Percentiles rank a stretch among this genome's conserved stretches.
phyloP scores from a whole-genome alignment of 2,113 vertebrate genomes.

The Limnothrissa miodon region DNA sequence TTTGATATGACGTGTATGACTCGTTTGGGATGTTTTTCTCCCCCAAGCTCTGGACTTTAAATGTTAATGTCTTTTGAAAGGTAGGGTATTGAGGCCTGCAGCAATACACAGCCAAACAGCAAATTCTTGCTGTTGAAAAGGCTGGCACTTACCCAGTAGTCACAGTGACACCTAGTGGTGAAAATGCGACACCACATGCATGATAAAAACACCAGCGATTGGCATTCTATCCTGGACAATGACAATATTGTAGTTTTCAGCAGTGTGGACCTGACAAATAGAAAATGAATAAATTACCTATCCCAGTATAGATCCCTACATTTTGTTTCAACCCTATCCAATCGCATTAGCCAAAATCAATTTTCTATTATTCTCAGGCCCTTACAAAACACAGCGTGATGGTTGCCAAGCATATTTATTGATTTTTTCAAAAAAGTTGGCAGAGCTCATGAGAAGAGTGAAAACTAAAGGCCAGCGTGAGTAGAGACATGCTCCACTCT shows the following conservation, averaged over 20 bases:
- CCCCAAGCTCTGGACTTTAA: background rate
- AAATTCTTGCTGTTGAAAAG: background rate
- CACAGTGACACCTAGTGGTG: slow-evolving; percentile 12
- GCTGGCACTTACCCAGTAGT: background rate
- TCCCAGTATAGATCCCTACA: background rate
- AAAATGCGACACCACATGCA: background rate
- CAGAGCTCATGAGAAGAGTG: background rate
- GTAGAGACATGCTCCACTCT: background rate
- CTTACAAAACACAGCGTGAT: background rate
- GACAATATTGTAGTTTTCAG: background rate
- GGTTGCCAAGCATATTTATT: background rate
- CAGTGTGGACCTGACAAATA: background rate
- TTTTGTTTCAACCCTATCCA: background rate
- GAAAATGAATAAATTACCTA: background rate
- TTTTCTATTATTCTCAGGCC: slow-evolving; percentile 4
- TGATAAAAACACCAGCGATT: background rate
- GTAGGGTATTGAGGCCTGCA: background rate
- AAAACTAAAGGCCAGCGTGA: background rate
- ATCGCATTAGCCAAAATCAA: slow-evolving; percentile 6
- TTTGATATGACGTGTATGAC: background rate
- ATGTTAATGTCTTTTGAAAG: background rate
- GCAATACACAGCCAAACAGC: background rate
- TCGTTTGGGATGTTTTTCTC: background rate
- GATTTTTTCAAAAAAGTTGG: background rate
- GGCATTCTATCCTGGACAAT: background rate